phyloP scores from a whole-genome alignment of 2,888 invertebrate species.

The Drosophila multiciliata region DNA sequence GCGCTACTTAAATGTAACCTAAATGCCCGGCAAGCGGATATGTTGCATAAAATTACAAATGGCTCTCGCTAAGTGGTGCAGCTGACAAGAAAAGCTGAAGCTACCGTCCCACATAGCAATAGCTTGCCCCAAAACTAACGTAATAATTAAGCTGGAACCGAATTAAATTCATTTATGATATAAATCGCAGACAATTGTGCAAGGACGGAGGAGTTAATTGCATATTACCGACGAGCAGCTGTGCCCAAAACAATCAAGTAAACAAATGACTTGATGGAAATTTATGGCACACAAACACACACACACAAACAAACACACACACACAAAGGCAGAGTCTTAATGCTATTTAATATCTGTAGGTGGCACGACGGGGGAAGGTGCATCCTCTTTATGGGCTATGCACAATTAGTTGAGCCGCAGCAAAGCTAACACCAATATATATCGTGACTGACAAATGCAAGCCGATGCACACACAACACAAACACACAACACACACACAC shows the following conservation, averaged over 20 bases:
- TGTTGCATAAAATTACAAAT: constrained; percentile 73
- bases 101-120: not conserved
- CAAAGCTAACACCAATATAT: constrained; percentile 67
- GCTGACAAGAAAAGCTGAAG: constrained; percentile 13
- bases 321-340: constrained; percentile 22
- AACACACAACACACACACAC: no score
- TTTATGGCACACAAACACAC: constrained; percentile 53
- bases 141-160: constrained; percentile 43
- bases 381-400: constrained; percentile 33
- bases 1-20: constrained; percentile 68
- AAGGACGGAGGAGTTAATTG: constrained; percentile 62
- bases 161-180: constrained; percentile 30
- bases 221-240: constrained; percentile 49
- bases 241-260: constrained; percentile 39
- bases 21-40: constrained; percentile 76
- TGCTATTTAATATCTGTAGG: constrained; percentile 31
- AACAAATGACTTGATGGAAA: constrained; percentile 57
- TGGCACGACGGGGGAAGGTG: not conserved
- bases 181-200: constrained; percentile 48
- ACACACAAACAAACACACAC: constrained; percentile 9
- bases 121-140: constrained; percentile 11
- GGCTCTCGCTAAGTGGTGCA: constrained; percentile 58
- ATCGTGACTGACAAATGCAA: constrained; percentile 61
- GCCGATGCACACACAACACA: constrained; percentile 48
- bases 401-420: constrained; percentile 76